Base-by-base conservation (phyloP, 2,888 invertebrate species). In the Hypolimnas misippus region DNA sequence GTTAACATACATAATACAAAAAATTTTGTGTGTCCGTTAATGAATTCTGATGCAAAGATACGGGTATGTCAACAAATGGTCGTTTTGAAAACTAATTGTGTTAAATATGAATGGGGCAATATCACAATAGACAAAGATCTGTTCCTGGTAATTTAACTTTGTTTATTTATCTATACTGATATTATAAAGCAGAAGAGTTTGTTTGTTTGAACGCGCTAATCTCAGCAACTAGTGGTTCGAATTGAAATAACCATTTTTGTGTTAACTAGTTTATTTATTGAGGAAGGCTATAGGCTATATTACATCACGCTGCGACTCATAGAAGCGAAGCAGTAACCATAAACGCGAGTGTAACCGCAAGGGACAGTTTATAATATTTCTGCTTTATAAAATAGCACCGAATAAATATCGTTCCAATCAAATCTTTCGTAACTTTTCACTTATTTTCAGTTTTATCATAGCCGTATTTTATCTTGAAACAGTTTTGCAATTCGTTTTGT, bases 61-160 rank as follows among this genome's bases (percentile, higher is more conserved):
- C 17, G 49, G 62, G 62, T 62, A 62, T 16, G 62, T 62, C 57
- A 21, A 21, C 19, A 33, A 17, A 44, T 19, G 19, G 35, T 25
- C 38, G 21, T 16, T 17, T 17, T 31, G n/a, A 25, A 35, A 33
- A 19, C 50, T 19, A 8, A 44, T 35, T 57, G 31, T 53, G 31
- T 33, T 25, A 46, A 17, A 50, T 49, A 38, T 56, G 29, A 53
- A 59, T 63, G 59, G 64, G 64, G 40, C 57, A 61, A 17, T 17
- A 14, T 21, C 49, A 31, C n/a, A 54, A 57, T 54, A 46, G 44
- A 46, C 19, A 46, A 46, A 61, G 29, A 57, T n/a, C 19, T 8
- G 33, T 21, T n/a, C 31, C 12, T 19, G 62, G 58, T 52, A 57
- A 61, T 55, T 62, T 62, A 44, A 12, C 4, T 38, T n/a, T 3